Evolutionary conservation across 1,140 invertebrate species (phyloP).

Genomic region (Scaptomyza montana): DNA sequence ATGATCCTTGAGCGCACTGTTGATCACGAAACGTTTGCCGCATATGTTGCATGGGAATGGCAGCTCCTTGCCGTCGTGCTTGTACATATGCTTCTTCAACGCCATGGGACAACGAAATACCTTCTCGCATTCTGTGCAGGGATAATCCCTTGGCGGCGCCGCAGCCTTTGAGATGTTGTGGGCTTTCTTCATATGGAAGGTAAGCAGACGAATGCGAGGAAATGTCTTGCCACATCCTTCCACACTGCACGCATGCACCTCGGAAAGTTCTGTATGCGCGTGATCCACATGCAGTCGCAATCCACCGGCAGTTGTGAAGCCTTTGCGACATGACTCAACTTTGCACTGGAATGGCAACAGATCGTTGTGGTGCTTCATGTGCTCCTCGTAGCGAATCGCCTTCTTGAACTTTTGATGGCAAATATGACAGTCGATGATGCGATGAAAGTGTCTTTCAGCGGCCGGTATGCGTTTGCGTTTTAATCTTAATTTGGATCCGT

Average conservation of each 20-base stretch:
- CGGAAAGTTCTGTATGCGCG: conserved; percentile 70
- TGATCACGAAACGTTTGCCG: conserved; percentile 83
- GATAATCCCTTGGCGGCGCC: conserved; percentile 70
- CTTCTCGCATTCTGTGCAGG: conserved; percentile 78
- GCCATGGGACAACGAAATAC: conserved; percentile 79
- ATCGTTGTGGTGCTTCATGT: conserved; percentile 81
- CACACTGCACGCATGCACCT: conserved; percentile 66
- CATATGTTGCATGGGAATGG: conserved; percentile 86
- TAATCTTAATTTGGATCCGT: conserved; percentile 35
- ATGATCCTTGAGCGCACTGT: conserved; percentile 77
- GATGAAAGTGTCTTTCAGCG: conserved; percentile 64
- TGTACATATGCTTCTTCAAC: conserved; percentile 85
- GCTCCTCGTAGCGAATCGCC: conserved; percentile 73
- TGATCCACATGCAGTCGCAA: conserved; percentile 75
- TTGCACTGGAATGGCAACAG: conserved; percentile 75
- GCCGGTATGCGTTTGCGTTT: conserved; percentile 62
- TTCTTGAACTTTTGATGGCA: conserved; percentile 82
- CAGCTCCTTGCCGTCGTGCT: conserved; percentile 85
- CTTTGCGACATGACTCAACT: conserved; percentile 72
- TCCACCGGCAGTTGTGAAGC: conserved; percentile 76
- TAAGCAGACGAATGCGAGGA: conserved; percentile 74
- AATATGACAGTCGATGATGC: conserved; percentile 78
- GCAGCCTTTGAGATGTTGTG: conserved; percentile 75
- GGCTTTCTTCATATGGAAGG: conserved; percentile 78
- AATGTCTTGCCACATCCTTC: conserved; percentile 76